Evolutionary conservation across 2,797 vertebrate genomes (phyloP).

Genomic region (Sarcoramphus papa): DNA sequence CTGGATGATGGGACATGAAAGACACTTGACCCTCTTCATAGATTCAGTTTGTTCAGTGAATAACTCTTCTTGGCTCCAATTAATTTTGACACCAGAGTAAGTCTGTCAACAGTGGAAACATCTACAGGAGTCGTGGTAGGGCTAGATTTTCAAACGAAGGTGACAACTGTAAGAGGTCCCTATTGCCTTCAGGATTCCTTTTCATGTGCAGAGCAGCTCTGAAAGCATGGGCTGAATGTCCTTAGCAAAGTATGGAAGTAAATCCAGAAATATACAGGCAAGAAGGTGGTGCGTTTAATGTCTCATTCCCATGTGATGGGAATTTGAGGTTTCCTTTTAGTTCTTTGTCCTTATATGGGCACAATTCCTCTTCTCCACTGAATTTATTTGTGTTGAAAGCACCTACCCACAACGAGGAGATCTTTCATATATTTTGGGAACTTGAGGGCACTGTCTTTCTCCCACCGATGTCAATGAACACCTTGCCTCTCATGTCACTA

Average conservation of each 20-base stretch:
- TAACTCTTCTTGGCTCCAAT: slow-evolving; percentile 28
- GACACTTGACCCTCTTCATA: neutral
- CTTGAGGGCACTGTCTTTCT: neutral
- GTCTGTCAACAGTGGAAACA: slow-evolving; percentile 8
- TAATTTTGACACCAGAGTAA: slow-evolving; percentile 1
- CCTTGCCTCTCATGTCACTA: neutral
- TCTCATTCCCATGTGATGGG: rapidly evolving
- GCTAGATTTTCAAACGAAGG: neutral
- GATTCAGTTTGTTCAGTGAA: neutral
- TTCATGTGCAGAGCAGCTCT: neutral
- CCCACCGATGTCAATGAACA: neutral
- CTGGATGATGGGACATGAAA: slow-evolving; percentile 6
- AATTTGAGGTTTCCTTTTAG: neutral
- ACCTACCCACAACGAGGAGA: neutral
- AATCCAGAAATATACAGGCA: neutral
- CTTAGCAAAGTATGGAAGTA: neutral
- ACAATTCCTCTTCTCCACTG: neutral
- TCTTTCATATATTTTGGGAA: neutral
- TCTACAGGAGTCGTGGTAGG: neutral
- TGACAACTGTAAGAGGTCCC: neutral
- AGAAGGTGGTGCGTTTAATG: neutral
- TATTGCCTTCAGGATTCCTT: neutral
- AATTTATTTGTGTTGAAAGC: neutral
- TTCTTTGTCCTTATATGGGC: neutral
- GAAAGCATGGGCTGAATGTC: neutral